Percentiles rank a stretch among this genome's conserved stretches.
Evolutionary conservation across 2,113 vertebrate species (phyloP).

Genomic region (Pygoscelis adeliae): DNA sequence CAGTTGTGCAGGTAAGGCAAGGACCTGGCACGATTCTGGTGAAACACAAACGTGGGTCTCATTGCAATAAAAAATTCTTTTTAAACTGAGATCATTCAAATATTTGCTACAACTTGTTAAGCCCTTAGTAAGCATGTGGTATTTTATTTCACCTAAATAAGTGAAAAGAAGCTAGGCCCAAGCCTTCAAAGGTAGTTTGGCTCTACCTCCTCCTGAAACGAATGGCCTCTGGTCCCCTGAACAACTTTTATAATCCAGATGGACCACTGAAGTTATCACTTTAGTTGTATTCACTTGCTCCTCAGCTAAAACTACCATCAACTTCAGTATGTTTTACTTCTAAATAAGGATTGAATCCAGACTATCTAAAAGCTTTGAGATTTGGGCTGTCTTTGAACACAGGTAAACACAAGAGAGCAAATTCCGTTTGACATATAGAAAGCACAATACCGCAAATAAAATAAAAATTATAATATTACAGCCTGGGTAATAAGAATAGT

Average conservation of each 20-base stretch:
- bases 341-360: background rate
- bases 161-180: background rate
- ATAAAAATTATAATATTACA: background rate
- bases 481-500: background rate
- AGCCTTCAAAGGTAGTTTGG: background rate
- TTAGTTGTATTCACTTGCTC: background rate
- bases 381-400: background rate
- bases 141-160: background rate
- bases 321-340: background rate
- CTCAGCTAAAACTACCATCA: background rate
- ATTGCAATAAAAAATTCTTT: background rate
- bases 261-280: background rate
- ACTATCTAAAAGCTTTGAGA: background rate
- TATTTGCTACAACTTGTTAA: background rate
- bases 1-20: background rate
- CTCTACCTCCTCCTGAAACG: background rate
- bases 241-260: background rate
- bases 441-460: background rate
- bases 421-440: background rate
- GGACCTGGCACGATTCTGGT: background rate
- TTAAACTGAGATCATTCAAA: background rate
- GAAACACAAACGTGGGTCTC: background rate
- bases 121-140: background rate
- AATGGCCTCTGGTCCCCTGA: background rate
- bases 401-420: background rate